These are phyloP conservation scores for Triplophysa siluroides DNA, from an alignment of 2,113 vertebrate species.

Conservation along the genomic window DNA sequence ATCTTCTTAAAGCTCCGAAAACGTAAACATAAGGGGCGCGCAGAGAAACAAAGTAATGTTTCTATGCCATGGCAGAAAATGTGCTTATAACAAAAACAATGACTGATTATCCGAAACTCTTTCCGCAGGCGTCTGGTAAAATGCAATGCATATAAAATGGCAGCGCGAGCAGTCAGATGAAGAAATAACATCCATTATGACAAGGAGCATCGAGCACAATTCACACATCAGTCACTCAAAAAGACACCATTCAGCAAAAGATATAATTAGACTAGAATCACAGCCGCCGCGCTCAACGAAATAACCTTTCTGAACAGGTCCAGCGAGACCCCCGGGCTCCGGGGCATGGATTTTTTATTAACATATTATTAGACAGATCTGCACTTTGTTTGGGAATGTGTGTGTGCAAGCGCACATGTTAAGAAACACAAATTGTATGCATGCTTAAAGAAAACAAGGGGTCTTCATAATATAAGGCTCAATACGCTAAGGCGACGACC, in stretches of 20 bases:
- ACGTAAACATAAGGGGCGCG: not conserved
- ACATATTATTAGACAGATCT: not conserved
- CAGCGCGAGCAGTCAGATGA: conserved; percentile 39
- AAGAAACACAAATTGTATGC: not conserved
- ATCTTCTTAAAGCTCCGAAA: not conserved
- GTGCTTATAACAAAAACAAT: conserved; percentile 10
- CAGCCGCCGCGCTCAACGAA: not conserved
- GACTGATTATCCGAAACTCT: conserved; percentile 14
- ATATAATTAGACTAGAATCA: conserved; percentile 40
- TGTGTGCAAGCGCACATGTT: not conserved
- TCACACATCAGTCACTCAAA: conserved; percentile 25
- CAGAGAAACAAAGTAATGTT: not conserved
- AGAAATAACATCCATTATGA: conserved; percentile 35
- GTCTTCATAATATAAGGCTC: not conserved
- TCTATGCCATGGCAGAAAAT: conserved; percentile 16
- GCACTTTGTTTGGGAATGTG: not conserved
- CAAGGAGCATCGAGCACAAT: conserved; percentile 29
- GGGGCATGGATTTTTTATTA: not conserved
- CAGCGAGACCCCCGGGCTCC: not conserved
- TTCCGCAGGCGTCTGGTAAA: conserved; percentile 11
- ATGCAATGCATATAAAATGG: not conserved
- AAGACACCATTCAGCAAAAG: conserved; percentile 26
- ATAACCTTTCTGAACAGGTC: conserved; percentile 37
- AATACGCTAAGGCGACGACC: not conserved
- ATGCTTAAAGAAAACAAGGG: not conserved